Conservation (phyloP, 2,113 vertebrate genomes). For the Crypturellus undulatus region DNA sequence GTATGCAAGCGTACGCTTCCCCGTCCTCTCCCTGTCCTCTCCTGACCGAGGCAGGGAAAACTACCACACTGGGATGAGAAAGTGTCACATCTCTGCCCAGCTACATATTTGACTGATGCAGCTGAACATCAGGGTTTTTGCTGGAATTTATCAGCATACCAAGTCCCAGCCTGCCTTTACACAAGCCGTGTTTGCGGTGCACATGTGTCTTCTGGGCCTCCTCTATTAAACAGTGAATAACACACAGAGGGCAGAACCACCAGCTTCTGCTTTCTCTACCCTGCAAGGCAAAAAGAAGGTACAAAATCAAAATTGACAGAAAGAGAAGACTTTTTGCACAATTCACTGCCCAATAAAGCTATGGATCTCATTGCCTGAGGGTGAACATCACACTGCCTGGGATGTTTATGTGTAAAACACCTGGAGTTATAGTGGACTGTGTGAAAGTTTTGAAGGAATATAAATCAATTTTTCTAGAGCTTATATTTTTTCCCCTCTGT, state of each 20-base stretch:
- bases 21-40: neutral
- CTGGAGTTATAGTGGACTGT: accelerated
- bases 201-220: neutral
- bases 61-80: neutral
- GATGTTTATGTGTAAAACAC: accelerated
- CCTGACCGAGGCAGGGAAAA: accelerated
- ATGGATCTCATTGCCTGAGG: neutral
- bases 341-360: neutral
- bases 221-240: accelerated
- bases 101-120: neutral
- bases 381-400: no score
- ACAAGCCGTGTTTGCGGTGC: neutral
- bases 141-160: neutral
- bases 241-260: neutral
- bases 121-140: accelerated
- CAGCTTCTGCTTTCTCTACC: neutral
- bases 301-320: neutral
- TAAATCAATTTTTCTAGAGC: no score
- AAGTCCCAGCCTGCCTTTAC: neutral
- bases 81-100: neutral
- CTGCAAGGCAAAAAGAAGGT: neutral
- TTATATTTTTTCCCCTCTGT: accelerated
- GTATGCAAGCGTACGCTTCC: neutral
- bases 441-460: neutral
- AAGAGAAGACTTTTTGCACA: neutral